phyloP scores from a whole-genome alignment of 1,140 invertebrate species.

The Bombus pascuorum region DNA sequence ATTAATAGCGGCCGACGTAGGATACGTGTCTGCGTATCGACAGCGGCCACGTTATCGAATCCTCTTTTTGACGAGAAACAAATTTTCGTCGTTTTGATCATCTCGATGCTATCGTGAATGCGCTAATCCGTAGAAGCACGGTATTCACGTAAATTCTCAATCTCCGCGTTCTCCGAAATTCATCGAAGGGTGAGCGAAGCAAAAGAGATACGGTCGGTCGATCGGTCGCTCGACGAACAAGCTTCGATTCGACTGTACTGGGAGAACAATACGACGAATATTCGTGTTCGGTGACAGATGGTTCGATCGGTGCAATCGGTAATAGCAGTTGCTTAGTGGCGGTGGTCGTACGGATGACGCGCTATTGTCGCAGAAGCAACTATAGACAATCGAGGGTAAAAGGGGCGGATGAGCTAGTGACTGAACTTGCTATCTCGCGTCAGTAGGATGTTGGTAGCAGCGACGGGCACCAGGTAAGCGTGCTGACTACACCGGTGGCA shows the following conservation, averaged over 20 bases:
- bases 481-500: constrained; percentile 58
- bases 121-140: neutral
- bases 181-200: neutral
- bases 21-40: too few relatives aligned
- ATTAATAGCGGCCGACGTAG: neutral
- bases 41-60: neutral
- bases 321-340: constrained; percentile 15
- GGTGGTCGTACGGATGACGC: constrained; percentile 38
- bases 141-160: neutral
- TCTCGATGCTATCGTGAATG: neutral
- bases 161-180: neutral
- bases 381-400: constrained; percentile 23
- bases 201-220: neutral
- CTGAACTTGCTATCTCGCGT: constrained; percentile 66
- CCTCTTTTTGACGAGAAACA: too few relatives aligned
- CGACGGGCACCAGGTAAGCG: constrained; percentile 63
- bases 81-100: too few relatives aligned
- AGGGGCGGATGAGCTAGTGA: constrained; percentile 57
- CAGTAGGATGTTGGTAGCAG: constrained; percentile 66
- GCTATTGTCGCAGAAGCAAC: constrained; percentile 19
- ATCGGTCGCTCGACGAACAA: neutral
- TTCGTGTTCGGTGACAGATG: constrained; percentile 13
- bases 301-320: constrained; percentile 45
- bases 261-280: neutral
- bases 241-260: neutral